Base-by-base conservation (phyloP, 2,113 vertebrate species). In the Planiliza haematocheilus region DNA sequence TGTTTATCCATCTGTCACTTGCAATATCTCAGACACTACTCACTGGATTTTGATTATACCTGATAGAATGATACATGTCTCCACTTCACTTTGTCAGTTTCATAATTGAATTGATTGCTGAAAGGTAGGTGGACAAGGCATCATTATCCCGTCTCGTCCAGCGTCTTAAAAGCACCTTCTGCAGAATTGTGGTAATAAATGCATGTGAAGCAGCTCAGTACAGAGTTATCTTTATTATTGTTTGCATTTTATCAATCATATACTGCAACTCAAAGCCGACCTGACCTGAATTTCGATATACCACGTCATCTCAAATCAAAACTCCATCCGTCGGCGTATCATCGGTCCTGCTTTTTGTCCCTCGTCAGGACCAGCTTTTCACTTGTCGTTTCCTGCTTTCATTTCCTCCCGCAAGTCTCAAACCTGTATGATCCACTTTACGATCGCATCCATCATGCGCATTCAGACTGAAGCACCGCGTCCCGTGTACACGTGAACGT, bases 1-100 rank as follows among this genome's bases (percentile, higher is more conserved):
- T 77, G 60, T 83, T 75, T 83, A 77, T 81, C 53, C 69, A 78
- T 68, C 76, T 50, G 7, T 83, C 83, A 83, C 55, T 65, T 79
- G 55, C 59, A 66, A 53, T 83, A 79, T 74, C 63, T 85, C 45
- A 63, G 78, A 77, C 73, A 63, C 45, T 30, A 30, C 46, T 81
- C 34, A 3, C 51, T 80, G 38, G 6, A 79, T 79, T 86, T 77
- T 79, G 75, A 85, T 85, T 73, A 76, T 75, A 81, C 20, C 13
- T 74, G 71, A 74, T 57, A 34, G 76, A 81, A 61, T 84, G 81
- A 87, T 74, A 64, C 24, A 59, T 83, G 60, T 68, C 58, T 77
- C 60, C 18, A 21, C 63, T 82, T 70, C 75, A 69, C 83, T 78
- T 39, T 66, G 68, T 34, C 55, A 69, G 36, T 50, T 70, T 66